Evolutionary conservation across 2,113 vertebrate genomes (phyloP).

Genomic region (Agapornis roseicollis): DNA sequence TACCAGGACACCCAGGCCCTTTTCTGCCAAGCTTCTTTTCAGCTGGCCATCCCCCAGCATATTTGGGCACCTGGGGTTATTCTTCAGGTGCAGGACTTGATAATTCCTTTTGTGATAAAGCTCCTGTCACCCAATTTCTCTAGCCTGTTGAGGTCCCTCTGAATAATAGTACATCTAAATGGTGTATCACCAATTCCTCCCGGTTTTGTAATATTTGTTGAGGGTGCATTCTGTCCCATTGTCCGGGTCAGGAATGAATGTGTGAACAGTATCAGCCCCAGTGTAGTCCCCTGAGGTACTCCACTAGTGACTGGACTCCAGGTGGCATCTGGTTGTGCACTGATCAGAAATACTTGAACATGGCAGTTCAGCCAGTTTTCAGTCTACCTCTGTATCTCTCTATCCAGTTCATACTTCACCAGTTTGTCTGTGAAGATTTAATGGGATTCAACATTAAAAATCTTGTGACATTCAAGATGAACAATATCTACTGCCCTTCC

Average conservation of each 20-base stretch:
- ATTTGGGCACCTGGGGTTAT: background rate
- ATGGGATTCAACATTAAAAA: background rate
- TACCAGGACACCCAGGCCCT: background rate
- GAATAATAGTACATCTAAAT: background rate
- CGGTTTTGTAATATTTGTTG: background rate
- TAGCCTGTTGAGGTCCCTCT: background rate
- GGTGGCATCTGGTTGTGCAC: background rate
- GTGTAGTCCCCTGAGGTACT: background rate
- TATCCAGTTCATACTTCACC: background rate
- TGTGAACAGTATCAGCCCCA: background rate
- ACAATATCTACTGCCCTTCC: background rate
- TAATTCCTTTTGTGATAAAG: background rate
- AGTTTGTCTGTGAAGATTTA: background rate
- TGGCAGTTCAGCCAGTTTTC: background rate
- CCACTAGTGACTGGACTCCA: background rate
- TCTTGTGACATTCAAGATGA: background rate
- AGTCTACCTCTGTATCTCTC: background rate
- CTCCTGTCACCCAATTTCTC: background rate
- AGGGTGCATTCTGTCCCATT: background rate
- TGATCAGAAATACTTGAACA: background rate
- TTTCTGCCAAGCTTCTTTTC: background rate
- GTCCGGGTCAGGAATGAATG: background rate
- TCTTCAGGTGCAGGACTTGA: background rate
- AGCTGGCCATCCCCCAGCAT: too few species aligned
- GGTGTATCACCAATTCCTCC: background rate